Conservation (phyloP, 2,113 vertebrate genomes). For the Pseudopipra pipra region DNA sequence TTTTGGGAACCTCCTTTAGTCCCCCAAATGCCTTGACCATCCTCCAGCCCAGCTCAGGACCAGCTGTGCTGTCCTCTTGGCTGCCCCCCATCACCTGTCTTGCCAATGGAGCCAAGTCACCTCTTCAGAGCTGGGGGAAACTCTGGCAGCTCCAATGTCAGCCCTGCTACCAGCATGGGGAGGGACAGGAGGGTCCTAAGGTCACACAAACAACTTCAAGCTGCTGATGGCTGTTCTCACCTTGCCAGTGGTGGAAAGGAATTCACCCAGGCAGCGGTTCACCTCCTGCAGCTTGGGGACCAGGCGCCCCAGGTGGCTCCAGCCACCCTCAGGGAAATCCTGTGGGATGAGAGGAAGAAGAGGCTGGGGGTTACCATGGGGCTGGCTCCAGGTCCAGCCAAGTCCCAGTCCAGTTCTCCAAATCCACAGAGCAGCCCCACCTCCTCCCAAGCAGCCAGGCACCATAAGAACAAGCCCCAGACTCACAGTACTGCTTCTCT, state of each 20-base stretch:
- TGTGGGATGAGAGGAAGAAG: constrained; percentile 30
- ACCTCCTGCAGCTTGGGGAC: constrained; percentile 91
- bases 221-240: constrained; percentile 64
- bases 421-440: background rate
- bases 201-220: background rate
- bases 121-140: background rate
- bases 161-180: background rate
- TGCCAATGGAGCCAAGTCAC: background rate
- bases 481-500: constrained; percentile 76
- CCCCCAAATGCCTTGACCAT: background rate
- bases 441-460: background rate
- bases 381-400: background rate
- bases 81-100: background rate
- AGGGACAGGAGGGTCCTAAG: background rate
- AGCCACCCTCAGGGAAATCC: constrained; percentile 80
- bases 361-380: background rate
- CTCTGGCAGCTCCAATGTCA: background rate
- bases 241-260: constrained; percentile 80
- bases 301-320: constrained; percentile 75
- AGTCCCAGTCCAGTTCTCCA: background rate
- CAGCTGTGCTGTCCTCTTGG: background rate
- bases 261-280: constrained; percentile 86
- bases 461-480: background rate
- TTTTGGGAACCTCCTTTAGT: background rate
- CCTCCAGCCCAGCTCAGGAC: background rate